These are phyloP conservation scores for Propithecus perrieri DNA, from an alignment of 2,797 vertebrate genomes.

Conservation along the genomic window DNA sequence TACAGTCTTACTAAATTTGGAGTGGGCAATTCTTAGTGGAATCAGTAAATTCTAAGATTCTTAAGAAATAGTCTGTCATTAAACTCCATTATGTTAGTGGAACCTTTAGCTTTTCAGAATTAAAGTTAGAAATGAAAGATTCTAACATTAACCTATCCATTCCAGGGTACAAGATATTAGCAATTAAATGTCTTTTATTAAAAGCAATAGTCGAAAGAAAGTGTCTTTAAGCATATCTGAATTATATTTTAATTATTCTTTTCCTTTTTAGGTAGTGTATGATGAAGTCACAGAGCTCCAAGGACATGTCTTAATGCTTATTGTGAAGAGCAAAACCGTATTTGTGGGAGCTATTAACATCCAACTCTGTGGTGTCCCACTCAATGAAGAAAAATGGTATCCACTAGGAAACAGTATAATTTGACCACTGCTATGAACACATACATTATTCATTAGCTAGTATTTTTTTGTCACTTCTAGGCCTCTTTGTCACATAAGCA, in stretches of 20 bases:
- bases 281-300: conserved; percentile 82
- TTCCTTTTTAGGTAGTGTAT: conserved; percentile 87
- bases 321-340: conserved; percentile 89
- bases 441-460: conserved; percentile 69
- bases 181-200: conserved; percentile 30
- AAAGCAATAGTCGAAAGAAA: conserved; percentile 9
- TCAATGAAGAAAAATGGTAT: conserved; percentile 89
- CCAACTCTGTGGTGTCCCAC: conserved; percentile 81
- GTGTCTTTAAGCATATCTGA: neutral
- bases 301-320: conserved; percentile 87
- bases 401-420: conserved; percentile 85
- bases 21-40: neutral
- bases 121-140: conserved; percentile 19
- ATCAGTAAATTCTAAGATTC: conserved; percentile 32
- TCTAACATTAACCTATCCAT: neutral
- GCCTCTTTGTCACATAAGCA: neutral
- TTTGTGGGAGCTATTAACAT: conserved; percentile 89
- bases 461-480: neutral
- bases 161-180: neutral
- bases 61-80: conserved; percentile 39
- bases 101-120: conserved; percentile 37
- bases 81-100: neutral
- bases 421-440: conserved; percentile 73
- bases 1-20: conserved; percentile 16
- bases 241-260: neutral